phyloP scores from a whole-genome alignment of 1,140 invertebrate genomes.

The Caenorhabditis latens region DNA sequence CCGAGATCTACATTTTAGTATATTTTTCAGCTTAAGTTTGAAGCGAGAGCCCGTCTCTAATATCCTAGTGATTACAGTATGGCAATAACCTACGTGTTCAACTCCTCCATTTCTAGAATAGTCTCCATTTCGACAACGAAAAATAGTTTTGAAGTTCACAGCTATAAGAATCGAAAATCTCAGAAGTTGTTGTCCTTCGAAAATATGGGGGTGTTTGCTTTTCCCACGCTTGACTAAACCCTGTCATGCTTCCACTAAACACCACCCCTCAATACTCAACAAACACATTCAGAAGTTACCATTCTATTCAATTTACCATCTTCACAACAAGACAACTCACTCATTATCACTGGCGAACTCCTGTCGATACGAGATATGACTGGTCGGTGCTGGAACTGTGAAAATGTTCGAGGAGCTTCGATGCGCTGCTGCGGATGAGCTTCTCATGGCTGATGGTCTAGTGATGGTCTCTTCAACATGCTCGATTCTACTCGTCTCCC shows the following conservation, averaged over 20 bases:
- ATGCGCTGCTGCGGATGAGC: not conserved
- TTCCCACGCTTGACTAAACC: not conserved
- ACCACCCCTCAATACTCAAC: not conserved
- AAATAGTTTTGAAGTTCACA: not conserved
- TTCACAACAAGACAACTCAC: not conserved
- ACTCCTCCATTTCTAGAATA: constrained; percentile 9
- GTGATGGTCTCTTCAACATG: constrained; percentile 36
- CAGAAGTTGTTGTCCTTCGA: not conserved
- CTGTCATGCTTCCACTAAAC: not conserved
- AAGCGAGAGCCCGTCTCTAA: too few species aligned
- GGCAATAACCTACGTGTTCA: not conserved
- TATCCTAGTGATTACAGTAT: too few species aligned
- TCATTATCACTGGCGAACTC: constrained; percentile 46
- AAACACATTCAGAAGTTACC: not conserved
- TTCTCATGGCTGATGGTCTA: not conserved
- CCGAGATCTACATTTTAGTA: too few species aligned
- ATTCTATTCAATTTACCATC: not conserved
- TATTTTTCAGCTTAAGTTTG: too few species aligned
- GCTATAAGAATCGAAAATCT: not conserved
- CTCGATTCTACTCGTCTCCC: constrained; percentile 57
- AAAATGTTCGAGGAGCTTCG: constrained; percentile 32
- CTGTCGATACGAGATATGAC: constrained; percentile 14
- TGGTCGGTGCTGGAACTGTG: not conserved
- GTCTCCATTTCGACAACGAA: not conserved
- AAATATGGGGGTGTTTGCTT: not conserved